phyloP scores from a whole-genome alignment of 2,113 vertebrate genomes.

The Sinocyclocheilus anshuiensis region DNA sequence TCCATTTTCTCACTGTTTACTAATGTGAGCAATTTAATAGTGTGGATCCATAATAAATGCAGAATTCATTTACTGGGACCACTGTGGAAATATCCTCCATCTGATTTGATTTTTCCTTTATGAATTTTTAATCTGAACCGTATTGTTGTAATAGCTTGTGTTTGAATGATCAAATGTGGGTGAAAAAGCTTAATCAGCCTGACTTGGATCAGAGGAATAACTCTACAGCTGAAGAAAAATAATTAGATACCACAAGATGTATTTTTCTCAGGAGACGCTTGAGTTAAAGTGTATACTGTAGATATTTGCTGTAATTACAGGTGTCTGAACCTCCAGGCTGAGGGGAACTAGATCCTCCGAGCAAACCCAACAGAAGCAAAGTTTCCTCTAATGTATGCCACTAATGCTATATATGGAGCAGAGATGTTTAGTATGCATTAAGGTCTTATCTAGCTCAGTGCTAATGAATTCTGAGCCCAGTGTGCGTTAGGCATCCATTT shows the following conservation, averaged over 20 bases:
- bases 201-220: background rate
- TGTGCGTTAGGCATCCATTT: slow-evolving; percentile 21
- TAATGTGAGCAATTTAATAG: background rate
- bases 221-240: background rate
- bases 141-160: slow-evolving; percentile 12
- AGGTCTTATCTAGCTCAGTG: slow-evolving; percentile 14
- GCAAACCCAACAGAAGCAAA: background rate
- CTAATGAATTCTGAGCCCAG: slow-evolving; percentile 20
- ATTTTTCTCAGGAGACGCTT: background rate
- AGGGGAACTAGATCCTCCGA: background rate
- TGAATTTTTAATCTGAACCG: background rate
- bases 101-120: background rate
- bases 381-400: background rate
- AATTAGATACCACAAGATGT: background rate
- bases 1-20: background rate
- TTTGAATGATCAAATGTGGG: background rate
- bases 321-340: background rate
- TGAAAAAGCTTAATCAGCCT: background rate
- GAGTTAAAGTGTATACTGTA: background rate
- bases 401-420: background rate
- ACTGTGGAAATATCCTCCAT: background rate
- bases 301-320: slow-evolving; percentile 1
- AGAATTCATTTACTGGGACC: background rate
- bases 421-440: slow-evolving; percentile 36
- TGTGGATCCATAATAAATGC: background rate